A percentile compares a stretch with the other conserved stretches of the same genome.
Conservation (phyloP, 2,113 vertebrate species). For the Astur gentilis region DNA sequence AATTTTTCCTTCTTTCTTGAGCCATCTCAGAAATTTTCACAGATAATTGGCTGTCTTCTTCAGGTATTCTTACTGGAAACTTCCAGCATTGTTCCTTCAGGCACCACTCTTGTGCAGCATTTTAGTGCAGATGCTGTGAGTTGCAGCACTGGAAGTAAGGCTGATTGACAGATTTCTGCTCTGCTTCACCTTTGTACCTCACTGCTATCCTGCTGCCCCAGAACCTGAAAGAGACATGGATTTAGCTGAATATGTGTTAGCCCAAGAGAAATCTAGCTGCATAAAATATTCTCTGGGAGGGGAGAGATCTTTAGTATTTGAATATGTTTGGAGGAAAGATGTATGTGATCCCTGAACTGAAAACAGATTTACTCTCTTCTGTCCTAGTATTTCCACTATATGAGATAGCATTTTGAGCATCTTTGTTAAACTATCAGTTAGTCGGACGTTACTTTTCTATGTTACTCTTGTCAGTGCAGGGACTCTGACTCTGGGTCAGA, state of each 20-base stretch:
- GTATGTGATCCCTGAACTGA: not conserved
- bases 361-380: not conserved
- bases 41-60: not conserved
- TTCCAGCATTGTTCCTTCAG: accelerated
- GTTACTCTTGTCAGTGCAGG: not conserved
- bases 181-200: not conserved
- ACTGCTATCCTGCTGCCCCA: not conserved
- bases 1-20: not conserved
- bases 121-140: not conserved
- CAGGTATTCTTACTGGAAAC: not conserved
- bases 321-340: not conserved
- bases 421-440: not conserved
- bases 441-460: not conserved
- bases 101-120: not conserved
- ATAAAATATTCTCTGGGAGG: not conserved
- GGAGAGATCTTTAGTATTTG: not conserved
- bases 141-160: not conserved
- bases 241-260: not conserved
- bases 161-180: not conserved
- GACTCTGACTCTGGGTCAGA: not conserved
- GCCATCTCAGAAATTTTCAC: not conserved
- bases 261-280: not conserved
- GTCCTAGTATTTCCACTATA: not conserved
- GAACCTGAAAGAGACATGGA: not conserved
- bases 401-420: not conserved